phyloP scores from a whole-genome alignment of 2,113 vertebrate genomes.

The Grantiella picta region DNA sequence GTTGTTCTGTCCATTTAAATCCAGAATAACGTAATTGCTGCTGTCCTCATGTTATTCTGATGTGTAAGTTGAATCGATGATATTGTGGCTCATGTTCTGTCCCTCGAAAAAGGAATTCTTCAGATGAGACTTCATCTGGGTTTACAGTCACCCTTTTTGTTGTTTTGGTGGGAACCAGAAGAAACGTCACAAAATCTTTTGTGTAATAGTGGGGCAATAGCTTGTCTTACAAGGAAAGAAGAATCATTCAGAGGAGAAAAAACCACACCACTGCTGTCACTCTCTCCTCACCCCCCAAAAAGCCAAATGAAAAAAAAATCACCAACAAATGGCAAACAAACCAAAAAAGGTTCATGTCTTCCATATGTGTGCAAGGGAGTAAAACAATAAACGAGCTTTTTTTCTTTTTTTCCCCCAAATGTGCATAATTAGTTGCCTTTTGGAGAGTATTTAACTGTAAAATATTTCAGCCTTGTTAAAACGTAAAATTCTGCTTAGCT shows the following conservation, averaged over 20 bases:
- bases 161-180: background rate
- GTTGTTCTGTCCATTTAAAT: background rate
- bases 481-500: background rate
- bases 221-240: background rate
- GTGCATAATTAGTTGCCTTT: background rate
- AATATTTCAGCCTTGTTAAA: background rate
- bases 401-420: background rate
- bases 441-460: background rate
- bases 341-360: background rate
- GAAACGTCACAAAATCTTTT: background rate
- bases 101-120: background rate
- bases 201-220: background rate
- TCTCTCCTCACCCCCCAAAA: no score
- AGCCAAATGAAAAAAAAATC: background rate
- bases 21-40: background rate
- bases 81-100: background rate
- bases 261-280: background rate
- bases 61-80: background rate
- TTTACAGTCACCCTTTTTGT: background rate
- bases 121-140: background rate
- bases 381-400: background rate
- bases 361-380: background rate
- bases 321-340: background rate
- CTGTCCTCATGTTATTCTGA: background rate
- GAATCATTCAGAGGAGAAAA: background rate